Conservation (phyloP, 30 jellyfish, hydroid and myxozoan species). For the Aurelia coerulea region DNA sequence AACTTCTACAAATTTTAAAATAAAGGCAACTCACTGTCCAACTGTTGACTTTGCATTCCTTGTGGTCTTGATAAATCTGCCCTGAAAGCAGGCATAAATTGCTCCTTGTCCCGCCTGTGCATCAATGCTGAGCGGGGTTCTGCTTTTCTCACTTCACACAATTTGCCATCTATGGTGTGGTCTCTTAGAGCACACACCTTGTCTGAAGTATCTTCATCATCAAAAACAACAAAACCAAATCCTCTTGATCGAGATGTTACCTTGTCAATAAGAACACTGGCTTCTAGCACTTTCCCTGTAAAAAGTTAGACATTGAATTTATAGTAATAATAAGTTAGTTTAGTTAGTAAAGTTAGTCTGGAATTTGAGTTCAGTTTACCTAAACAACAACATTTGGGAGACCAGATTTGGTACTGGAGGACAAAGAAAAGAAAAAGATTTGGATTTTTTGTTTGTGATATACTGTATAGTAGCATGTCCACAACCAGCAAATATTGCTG, state of each 20-base stretch:
- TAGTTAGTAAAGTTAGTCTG: too few species aligned
- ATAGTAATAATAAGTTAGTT: too few species aligned
- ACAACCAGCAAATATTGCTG: too few species aligned
- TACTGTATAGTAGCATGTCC: too few species aligned
- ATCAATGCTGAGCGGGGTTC: slow-evolving; percentile 77
- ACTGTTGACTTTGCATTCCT: slow-evolving; percentile 19
- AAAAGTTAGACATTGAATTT: not conserved
- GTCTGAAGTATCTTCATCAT: slow-evolving; percentile 94
- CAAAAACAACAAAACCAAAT: slow-evolving; percentile 94
- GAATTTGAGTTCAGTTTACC: too few species aligned
- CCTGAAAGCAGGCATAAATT: not conserved
- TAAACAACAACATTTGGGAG: too few species aligned
- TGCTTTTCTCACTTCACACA: slow-evolving; percentile 91
- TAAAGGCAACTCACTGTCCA: too few species aligned
- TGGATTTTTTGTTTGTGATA: too few species aligned
- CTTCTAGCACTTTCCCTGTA: slow-evolving; percentile 74
- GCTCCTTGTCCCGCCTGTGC: slow-evolving; percentile 51
- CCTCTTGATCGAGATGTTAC: slow-evolving; percentile 77
- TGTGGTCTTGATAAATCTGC: slow-evolving; percentile 6
- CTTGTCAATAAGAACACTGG: slow-evolving; percentile 76
- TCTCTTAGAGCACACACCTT: slow-evolving; percentile 81
- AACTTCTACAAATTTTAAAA: too few species aligned
- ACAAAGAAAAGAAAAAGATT: too few species aligned
- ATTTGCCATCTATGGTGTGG: slow-evolving; percentile 71
- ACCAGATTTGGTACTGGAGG: too few species aligned